These are phyloP conservation scores for zebrafish (Danio rerio) DNA, from an alignment of 2,113 vertebrate species.

Conservation along the genomic window DNA sequence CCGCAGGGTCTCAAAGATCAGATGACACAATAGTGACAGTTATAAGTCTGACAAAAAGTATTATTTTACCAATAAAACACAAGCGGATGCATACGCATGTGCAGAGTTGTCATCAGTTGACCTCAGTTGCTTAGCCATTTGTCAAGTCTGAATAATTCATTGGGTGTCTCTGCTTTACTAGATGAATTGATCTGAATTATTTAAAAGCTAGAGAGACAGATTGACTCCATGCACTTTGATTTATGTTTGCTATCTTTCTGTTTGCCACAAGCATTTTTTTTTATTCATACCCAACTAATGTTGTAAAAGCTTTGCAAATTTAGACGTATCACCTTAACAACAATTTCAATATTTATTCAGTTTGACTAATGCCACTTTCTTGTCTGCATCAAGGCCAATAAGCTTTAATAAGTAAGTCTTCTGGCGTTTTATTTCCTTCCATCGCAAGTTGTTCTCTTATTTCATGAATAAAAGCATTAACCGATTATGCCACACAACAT, in stretches of 20 bases:
- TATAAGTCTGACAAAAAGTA: constrained; percentile 15
- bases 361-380: neutral
- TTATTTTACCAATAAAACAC: constrained; percentile 31
- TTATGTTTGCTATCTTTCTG: constrained; percentile 3
- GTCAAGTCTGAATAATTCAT: constrained; percentile 48
- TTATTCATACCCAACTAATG: neutral
- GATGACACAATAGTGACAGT: constrained; percentile 26
- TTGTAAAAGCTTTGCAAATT: neutral
- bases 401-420: no score
- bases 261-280: neutral
- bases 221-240: neutral
- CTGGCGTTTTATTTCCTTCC: no score
- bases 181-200: constrained; percentile 37
- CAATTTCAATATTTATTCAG: neutral
- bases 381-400: no score
- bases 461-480: no score
- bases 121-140: constrained; percentile 15
- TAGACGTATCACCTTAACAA: no score
- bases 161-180: neutral
- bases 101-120: neutral
- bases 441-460: no score
- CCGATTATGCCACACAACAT: no score
- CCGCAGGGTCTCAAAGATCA: constrained; percentile 6
- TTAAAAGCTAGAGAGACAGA: constrained; percentile 1
- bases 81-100: constrained; percentile 11